phyloP scores from a whole-genome alignment of 1,140 invertebrate species.

The Leptoteleia sp. region DNA sequence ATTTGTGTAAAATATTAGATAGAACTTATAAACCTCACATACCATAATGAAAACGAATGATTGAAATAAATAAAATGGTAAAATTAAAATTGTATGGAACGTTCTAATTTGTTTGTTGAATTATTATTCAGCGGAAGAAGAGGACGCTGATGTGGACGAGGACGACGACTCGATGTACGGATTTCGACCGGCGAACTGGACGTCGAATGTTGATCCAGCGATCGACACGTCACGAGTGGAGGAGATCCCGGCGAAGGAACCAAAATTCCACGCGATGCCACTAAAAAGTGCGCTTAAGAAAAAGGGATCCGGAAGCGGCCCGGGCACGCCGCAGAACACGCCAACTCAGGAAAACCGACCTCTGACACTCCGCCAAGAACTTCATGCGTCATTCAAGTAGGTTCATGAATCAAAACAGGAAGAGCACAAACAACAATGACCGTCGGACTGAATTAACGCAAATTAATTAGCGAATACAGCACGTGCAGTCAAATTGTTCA shows the following conservation, averaged over 20 bases:
- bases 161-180: constrained; percentile 81
- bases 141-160: constrained; percentile 82
- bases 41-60: no score
- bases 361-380: constrained; percentile 86
- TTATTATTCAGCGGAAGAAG: constrained; percentile 77
- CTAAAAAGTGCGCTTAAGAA: constrained; percentile 96
- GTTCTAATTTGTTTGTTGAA: no score
- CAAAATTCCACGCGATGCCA: constrained; percentile 92
- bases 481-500: not conserved
- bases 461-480: constrained; percentile 17
- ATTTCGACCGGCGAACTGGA: constrained; percentile 81
- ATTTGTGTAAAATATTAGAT: no score
- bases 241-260: constrained; percentile 94
- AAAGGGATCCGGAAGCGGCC: constrained; percentile 83
- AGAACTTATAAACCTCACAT: no score
- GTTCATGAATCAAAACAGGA: constrained; percentile 60
- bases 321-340: constrained; percentile 85
- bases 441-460: not conserved
- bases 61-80: no score
- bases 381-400: constrained; percentile 84
- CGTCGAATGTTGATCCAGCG: constrained; percentile 79
- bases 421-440: constrained; percentile 10
- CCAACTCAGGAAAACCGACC: constrained; percentile 90
- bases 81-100: not conserved
- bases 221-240: constrained; percentile 92